phyloP scores from a whole-genome alignment of 1,140 invertebrate genomes.

The Zaprionus africanus region DNA sequence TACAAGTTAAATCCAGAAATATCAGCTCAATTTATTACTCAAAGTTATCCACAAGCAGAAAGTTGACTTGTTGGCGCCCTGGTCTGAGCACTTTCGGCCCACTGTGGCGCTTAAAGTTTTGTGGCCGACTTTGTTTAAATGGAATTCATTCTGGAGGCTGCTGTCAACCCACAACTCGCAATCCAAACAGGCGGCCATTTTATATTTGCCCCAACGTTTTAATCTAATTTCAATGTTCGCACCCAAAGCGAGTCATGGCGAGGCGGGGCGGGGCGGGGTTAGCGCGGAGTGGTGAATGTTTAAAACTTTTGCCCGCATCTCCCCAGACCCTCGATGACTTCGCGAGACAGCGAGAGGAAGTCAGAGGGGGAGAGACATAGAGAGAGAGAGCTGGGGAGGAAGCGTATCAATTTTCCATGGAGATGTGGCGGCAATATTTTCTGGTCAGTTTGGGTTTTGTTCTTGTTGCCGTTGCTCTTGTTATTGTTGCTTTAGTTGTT shows the following conservation, averaged over 20 bases:
- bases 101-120: conserved; percentile 5
- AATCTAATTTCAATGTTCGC: conserved; percentile 67
- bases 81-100: background rate
- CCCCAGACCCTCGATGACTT: background rate
- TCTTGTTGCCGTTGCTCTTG: background rate
- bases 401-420: conserved; percentile 9
- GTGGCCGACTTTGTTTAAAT: conserved; percentile 2
- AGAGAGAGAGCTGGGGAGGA: background rate
- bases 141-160: conserved; percentile 3
- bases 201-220: conserved; percentile 60
- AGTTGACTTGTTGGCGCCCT: too few relatives aligned
- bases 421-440: conserved; percentile 27
- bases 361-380: background rate
- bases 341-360: background rate
- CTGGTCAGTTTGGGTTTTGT: conserved; percentile 37
- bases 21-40: too few relatives aligned
- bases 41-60: too few relatives aligned
- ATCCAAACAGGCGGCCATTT: conserved; percentile 47
- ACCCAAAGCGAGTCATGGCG: conserved; percentile 21
- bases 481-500: background rate
- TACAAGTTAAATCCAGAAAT: too few relatives aligned
- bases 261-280: conserved; percentile 26
- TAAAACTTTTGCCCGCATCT: conserved; percentile 36
- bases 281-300: conserved; percentile 40
- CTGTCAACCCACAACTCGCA: conserved; percentile 4